Percentiles rank a stretch among this genome's conserved stretches.
phyloP scores from a whole-genome alignment of 2,888 invertebrate species.

The Mythimna pallens region DNA sequence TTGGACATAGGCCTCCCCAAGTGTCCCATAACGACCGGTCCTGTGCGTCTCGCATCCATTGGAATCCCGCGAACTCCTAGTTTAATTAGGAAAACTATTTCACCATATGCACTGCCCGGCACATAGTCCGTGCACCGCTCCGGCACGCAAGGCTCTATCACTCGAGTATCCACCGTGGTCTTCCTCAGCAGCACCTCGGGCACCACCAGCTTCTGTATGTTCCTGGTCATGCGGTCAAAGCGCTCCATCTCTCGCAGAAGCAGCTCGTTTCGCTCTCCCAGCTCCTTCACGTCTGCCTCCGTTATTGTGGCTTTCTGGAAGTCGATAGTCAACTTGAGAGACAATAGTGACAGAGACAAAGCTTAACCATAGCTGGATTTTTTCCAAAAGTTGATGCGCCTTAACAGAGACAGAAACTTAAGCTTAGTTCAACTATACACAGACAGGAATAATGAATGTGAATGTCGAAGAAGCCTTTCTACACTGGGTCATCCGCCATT shows the following conservation, averaged over 20 bases:
- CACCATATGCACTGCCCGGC: constrained; percentile 74
- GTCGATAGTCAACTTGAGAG: not conserved
- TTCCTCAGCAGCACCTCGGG: constrained; percentile 70
- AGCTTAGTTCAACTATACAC: not conserved
- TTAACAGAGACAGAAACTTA: not conserved
- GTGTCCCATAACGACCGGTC: too few relatives aligned
- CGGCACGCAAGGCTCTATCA: constrained; percentile 28
- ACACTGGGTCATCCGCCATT: not conserved
- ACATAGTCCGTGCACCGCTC: constrained; percentile 61
- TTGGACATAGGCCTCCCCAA: too few relatives aligned
- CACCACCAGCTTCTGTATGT: constrained; percentile 89
- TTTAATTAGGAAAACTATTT: not conserved
- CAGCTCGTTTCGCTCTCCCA: constrained; percentile 90
- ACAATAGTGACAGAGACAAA: not conserved
- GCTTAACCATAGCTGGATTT: not conserved
- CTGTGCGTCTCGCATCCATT: too few relatives aligned
- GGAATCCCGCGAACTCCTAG: not conserved
- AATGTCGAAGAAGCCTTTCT: not conserved
- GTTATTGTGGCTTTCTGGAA: constrained; percentile 90
- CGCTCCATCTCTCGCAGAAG: constrained; percentile 91
- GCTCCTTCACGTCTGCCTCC: constrained; percentile 89
- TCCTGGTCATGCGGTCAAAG: constrained; percentile 91
- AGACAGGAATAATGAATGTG: not conserved
- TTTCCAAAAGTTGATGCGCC: not conserved
- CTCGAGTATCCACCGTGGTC: constrained; percentile 30